Evolutionary conservation across 2,113 vertebrate species (phyloP).

Genomic region (Hystrix brachyura): DNA sequence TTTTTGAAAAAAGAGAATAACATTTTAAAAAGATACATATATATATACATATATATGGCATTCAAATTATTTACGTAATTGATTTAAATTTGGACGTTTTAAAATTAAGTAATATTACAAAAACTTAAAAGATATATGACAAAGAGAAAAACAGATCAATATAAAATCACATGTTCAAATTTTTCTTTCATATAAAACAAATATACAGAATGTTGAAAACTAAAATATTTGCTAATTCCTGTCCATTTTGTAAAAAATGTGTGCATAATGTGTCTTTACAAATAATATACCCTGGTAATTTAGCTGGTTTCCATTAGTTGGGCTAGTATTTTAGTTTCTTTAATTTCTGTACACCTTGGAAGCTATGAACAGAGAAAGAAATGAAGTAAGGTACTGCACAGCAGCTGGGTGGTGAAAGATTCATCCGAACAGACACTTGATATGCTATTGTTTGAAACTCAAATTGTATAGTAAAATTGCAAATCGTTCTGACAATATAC

Average conservation of each 20-base stretch:
- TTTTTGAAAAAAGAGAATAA: not conserved
- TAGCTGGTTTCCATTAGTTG: slow-evolving; percentile 18
- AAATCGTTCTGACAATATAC: not conserved
- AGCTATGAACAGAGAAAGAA: not conserved
- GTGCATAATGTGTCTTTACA: not conserved
- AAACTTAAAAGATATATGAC: not conserved
- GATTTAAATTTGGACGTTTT: not conserved
- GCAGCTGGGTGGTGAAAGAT: not conserved
- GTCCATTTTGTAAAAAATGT: not conserved
- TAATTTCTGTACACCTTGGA: not conserved
- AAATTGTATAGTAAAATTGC: not conserved
- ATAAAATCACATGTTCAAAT: not conserved
- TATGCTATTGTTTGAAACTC: not conserved
- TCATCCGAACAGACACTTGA: not conserved
- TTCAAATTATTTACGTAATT: not conserved
- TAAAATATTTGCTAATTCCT: not conserved
- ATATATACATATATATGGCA: not conserved
- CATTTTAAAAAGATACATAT: not conserved
- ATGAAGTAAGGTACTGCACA: not conserved
- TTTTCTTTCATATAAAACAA: not conserved
- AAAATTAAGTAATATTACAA: not conserved
- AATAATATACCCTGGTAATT: not conserved
- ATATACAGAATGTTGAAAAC: not conserved
- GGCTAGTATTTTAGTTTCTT: not conserved
- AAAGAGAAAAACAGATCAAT: not conserved